Evolutionary conservation across 1,140 invertebrate species (phyloP), one percentile per base, ranked within the genome.

Genomic region (Hylaeus volcanicus): DNA sequence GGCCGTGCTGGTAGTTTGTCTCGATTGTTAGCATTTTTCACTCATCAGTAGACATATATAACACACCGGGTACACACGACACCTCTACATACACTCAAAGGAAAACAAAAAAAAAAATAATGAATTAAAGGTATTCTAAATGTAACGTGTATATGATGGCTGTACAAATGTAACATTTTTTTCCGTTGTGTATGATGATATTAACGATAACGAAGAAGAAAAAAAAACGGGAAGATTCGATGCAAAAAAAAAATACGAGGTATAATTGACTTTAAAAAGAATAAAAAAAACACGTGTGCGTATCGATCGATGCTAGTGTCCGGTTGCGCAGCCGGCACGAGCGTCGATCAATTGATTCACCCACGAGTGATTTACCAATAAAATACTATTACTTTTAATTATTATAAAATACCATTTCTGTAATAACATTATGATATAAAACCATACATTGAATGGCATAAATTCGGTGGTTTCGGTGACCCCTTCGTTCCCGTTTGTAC

Each of bases 161-260:
- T 92, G 92, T 92, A 92, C 91, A 92, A 92, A 92, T 92, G 92
- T 92, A 92, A 92, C 91, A 92, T 92, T 92, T 92, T 92, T 92
- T 92, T 92, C 91, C 90, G 92, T 92, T 92, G 90, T 91, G 90
- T 92, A 92, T 90, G 91, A 92, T 90, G 90, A 91, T 87, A 84
- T 84, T 85, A 75, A 85, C 72, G 65, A 86, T 79, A 68, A 82
- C 0, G 43, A 45, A 45, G 43, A 45, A 5, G 9, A 51, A 51
- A 51, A 51, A 11, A 51, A 51, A 48, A 89, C 85, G 70, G 78
- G 81, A 88, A 86, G 81, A 88, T 90, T 90, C 86, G 86, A 88
- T 77, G 83, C 78, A 88, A 90, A 87, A 84, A 80, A 80, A 26
- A 26, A 26, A 26, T 26, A 71, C 55, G 79, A 75, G 82, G 79